Percentiles rank a stretch among this genome's conserved stretches.
phyloP scores from a whole-genome alignment of 2,113 vertebrate species.

The Todiramphus saurophagus region DNA sequence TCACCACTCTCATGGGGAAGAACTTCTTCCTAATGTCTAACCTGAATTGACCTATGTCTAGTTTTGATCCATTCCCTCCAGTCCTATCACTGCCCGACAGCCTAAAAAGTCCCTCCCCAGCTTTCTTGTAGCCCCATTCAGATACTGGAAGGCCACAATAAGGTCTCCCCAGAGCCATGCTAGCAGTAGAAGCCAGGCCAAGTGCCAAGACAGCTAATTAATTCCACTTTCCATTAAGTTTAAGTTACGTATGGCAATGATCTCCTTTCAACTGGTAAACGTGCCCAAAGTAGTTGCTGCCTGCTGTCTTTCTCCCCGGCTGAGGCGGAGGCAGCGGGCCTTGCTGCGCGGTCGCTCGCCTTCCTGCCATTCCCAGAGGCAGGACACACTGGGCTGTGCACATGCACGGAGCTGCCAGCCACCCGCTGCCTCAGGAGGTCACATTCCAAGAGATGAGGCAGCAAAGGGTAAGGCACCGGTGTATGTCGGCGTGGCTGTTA shows the following conservation, averaged over 20 bases:
- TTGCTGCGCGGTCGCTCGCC: background rate
- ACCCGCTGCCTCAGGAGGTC: background rate
- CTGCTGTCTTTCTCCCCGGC: background rate
- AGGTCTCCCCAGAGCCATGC: background rate
- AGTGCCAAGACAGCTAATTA: conserved; percentile 58
- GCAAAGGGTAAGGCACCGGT: background rate
- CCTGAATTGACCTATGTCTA: no score
- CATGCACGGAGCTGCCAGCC: background rate
- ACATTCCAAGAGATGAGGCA: background rate
- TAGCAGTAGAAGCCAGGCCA: conserved; percentile 35
- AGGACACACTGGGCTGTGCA: background rate
- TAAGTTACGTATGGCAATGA: conserved; percentile 19
- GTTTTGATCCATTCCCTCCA: no score
- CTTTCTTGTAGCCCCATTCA: no score
- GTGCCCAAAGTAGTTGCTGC: background rate
- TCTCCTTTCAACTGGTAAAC: background rate
- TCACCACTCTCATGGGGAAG: no score
- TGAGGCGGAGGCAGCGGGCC: background rate
- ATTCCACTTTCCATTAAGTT: conserved; percentile 54
- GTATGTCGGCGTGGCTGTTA: background rate
- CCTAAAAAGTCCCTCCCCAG: no score
- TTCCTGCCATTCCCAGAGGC: background rate
- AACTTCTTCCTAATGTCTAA: no score
- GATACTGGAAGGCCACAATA: no score
- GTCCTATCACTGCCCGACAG: no score